Base-by-base conservation (phyloP, 2,113 vertebrate genomes). In the Alexandromys fortis region DNA sequence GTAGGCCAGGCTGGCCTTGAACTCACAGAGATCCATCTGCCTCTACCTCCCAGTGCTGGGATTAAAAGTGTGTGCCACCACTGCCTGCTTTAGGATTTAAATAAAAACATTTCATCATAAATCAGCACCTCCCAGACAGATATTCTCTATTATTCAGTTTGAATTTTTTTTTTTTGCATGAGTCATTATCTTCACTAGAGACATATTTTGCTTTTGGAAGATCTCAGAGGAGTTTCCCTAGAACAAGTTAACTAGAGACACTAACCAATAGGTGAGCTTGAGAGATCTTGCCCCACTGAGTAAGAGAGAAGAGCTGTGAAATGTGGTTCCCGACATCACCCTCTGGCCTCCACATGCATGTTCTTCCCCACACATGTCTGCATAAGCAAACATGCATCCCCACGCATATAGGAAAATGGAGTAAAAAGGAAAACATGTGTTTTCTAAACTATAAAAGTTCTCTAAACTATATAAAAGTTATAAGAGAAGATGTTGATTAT, bases 161-260 rank as follows among this genome's bases (percentile, higher is more conserved):
- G 58, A 42, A 28, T 58, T 17, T 58, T 58, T 55, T 55, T 96
- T n/a, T 58, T 92, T 94, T n/a, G 11, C 42, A 81, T 70, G 26
- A 86, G 47, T 89, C 63, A 86, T 94, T 89, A 89, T 94, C 49
- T 75, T 95, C 89, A 83, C 55, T 79, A 92, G 35, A 67, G 30
- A 35, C 5, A 17, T 86, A 72, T 76, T 95, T 97, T 94, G 22
- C 72, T 82, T 94, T 24, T 83, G n/a, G n/a, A 65, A 85, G 61
- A 45, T 42, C 52, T 52, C 52, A 82, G 55, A 63, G n/a, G n/a
- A 63, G 38, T 82, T 3, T 14, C 24, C 13, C 38, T 30, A 19
- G 61, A 65, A 38, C 38, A 65, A 65, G 16, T 28, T 42, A 5
- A 61, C 17, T 45, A 30, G 61, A 45, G 38, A 85, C 13, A 85